phyloP scores from a whole-genome alignment of 2,797 vertebrate genomes.

The Loriculus beryllinus region DNA sequence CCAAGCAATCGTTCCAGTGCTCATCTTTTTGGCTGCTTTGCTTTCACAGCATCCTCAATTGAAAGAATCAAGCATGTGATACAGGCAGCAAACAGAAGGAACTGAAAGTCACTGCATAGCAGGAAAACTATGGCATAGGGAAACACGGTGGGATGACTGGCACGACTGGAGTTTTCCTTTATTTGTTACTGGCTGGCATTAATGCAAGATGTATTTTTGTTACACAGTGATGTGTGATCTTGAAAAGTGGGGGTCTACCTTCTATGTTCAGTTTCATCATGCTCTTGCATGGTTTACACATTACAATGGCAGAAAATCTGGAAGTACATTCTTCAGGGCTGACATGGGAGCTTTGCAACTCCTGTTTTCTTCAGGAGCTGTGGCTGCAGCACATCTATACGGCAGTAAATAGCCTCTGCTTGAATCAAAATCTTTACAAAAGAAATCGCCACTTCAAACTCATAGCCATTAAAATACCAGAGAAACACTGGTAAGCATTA shows the following conservation, averaged over 20 bases:
- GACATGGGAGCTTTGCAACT: background rate
- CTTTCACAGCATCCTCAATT: background rate
- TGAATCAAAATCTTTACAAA: background rate
- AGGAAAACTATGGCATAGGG: background rate
- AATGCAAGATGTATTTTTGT: background rate
- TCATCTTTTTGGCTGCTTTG: background rate
- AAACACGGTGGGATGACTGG: background rate
- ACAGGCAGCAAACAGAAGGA: background rate
- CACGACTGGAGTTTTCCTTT: background rate
- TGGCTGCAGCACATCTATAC: background rate
- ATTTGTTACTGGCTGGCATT: fast-evolving
- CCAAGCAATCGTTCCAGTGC: background rate
- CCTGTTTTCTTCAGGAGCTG: background rate
- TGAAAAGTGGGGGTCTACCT: background rate
- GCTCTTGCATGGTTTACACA: background rate
- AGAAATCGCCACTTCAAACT: background rate
- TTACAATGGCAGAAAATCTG: background rate
- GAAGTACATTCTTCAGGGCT: background rate
- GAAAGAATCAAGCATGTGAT: background rate
- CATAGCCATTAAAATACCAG: background rate
- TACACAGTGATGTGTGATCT: fast-evolving
- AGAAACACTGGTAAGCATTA: background rate
- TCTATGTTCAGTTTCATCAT: background rate
- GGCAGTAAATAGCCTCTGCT: background rate
- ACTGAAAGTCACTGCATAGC: background rate